phyloP scores from a whole-genome alignment of 2,888 invertebrate species.

The Heteropelma amictum region DNA sequence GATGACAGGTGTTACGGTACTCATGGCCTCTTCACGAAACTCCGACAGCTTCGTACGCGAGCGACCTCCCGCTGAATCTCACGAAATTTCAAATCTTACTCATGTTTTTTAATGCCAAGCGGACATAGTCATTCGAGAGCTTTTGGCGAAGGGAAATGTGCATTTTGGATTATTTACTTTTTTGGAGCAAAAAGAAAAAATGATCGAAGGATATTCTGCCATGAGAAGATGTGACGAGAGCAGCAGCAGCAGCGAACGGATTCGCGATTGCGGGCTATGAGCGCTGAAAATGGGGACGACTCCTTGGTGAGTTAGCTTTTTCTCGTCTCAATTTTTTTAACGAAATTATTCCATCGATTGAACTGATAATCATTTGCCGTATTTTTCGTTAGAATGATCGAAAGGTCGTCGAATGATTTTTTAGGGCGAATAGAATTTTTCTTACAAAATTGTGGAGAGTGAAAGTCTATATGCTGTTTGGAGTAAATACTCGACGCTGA shows the following conservation, averaged over 20 bases:
- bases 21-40: constrained; percentile 20
- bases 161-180: neutral
- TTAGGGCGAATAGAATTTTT: too few species aligned
- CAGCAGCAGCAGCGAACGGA: constrained; percentile 63
- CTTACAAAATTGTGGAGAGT: too few species aligned
- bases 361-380: neutral
- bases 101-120: neutral
- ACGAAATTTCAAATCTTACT: constrained; percentile 1
- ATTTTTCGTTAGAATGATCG: neutral
- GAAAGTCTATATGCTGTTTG: too few species aligned
- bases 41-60: neutral
- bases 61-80: constrained; percentile 23
- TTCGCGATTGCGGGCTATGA: constrained; percentile 75
- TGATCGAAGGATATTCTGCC: constrained; percentile 45
- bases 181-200: neutral
- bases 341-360: too few species aligned
- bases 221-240: constrained; percentile 56
- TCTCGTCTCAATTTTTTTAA: neutral
- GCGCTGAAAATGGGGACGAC: constrained; percentile 77
- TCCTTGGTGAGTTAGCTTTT: constrained; percentile 74
- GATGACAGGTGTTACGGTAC: constrained; percentile 52
- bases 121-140: neutral
- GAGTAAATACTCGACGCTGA: too few species aligned
- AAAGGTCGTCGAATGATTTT: neutral
- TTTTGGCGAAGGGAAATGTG: constrained; percentile 31